These are phyloP conservation scores for Ifrita kowaldi DNA, from an alignment of 2,113 vertebrate genomes.

Conservation along the genomic window DNA sequence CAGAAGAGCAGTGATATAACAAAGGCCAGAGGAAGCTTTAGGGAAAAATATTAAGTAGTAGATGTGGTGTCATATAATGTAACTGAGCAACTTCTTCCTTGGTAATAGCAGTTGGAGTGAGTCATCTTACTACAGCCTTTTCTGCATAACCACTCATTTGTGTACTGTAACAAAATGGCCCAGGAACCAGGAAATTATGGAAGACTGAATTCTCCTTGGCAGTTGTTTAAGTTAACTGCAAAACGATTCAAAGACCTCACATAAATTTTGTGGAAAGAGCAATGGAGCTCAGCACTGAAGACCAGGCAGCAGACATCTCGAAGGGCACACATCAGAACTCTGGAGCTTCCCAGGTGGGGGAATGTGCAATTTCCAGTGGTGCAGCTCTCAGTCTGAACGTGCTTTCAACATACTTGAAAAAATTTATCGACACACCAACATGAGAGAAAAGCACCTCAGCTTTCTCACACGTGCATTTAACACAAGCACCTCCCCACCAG, in stretches of 20 bases:
- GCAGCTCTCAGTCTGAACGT: background rate
- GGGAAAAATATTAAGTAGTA: background rate
- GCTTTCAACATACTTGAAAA: background rate
- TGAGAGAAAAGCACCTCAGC: background rate
- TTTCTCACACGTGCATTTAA: accelerated
- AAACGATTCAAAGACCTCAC: background rate
- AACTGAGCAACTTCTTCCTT: background rate
- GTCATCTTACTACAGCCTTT: background rate
- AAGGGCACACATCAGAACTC: background rate
- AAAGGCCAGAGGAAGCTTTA: background rate
- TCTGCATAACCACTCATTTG: background rate
- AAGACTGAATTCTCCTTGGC: background rate
- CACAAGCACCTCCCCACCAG: background rate
- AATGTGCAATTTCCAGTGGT: background rate
- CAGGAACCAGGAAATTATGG: background rate
- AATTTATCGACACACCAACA: background rate
- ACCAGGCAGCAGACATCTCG: background rate
- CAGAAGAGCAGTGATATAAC: background rate
- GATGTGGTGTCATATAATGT: background rate
- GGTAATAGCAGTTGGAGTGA: background rate
- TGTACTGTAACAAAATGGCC: background rate
- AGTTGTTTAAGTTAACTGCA: background rate
- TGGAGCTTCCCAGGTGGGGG: background rate
- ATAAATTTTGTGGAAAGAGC: background rate
- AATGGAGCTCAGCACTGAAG: background rate